Base-by-base conservation (phyloP, 2,113 vertebrate species). In the Ceyx margarethae region DNA sequence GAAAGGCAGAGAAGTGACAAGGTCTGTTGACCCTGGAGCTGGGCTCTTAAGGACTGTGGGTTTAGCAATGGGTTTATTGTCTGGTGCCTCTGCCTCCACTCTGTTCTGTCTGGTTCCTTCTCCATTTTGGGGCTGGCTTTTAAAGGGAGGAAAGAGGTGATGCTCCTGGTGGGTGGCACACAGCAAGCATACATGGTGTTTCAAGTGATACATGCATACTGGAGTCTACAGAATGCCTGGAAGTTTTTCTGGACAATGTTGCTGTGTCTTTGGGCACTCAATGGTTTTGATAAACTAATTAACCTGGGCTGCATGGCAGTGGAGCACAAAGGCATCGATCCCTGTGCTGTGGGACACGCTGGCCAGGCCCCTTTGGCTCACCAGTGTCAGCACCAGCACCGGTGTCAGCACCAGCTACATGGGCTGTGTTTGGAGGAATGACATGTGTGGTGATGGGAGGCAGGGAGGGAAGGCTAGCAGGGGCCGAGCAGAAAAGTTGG, bases 281-380 rank as follows among this genome's bases (percentile, higher is more conserved):
- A 6, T 40, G 81, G 15, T 60, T 78, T 45, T 8, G 60, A 35
- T 35, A 21, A 65, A 22, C 19, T 11, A 3, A 85, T 5, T 7
- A 79, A 26, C 11, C 5, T 1, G 1, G 43, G 56, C 5, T 7
- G 50, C 16, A 28, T 3, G 13, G n/a, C 69, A 89, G 54, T 4
- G 0, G 69, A 29, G 26, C 0, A 3, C 0, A 48, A 19, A 11
- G 71, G 50, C 29, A 6, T 33, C 1, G 5, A 72, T 54, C 67
- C 16, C 54, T 3, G 0, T 0, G 10, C 79, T 3, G 0, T 2
- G 86, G 80, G 86, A 26, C 19, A 42, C 5, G 0, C 62, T 2
- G 20, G 35, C 54, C 3, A 3, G 67, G 54, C 43, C 71, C 78
- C 75, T 14, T 48, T 0, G 5, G 46, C 46, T 58, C 23, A 0